Evolutionary conservation across 2,888 invertebrate species (phyloP).

Genomic region (Zhengitettix transpicula): DNA sequence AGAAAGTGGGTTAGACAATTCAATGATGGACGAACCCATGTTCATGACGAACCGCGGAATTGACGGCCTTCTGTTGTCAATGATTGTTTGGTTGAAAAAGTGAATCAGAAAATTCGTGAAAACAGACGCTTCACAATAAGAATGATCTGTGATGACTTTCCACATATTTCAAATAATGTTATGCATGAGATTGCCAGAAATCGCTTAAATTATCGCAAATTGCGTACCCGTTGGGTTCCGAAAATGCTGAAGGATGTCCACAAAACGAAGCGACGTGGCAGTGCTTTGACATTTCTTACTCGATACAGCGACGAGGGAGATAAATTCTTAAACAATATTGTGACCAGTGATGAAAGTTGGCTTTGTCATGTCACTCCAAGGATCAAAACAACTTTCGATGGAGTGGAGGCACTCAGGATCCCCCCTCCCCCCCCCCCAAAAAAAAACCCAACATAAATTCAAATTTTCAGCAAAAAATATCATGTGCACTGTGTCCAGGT

Average conservation of each 20-base stretch:
- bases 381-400: neutral
- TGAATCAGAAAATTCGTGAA: neutral
- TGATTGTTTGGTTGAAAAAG: neutral
- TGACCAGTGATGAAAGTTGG: neutral
- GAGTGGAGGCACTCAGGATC: neutral
- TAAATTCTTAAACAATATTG: neutral
- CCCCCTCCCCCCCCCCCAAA: too few species aligned
- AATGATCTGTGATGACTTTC: neutral
- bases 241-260: neutral
- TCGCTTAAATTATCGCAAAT: neutral
- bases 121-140: neutral
- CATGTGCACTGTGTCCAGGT: too few species aligned
- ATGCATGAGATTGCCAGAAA: neutral
- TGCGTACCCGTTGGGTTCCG: neutral
- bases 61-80: neutral
- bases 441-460: too few species aligned
- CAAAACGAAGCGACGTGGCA: neutral
- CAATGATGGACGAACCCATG: too few species aligned
- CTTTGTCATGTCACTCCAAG: neutral
- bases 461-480: too few species aligned
- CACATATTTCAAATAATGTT: neutral
- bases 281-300: neutral
- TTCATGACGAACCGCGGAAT: neutral
- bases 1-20: too few species aligned
- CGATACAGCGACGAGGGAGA: neutral